Evolutionary conservation across 2,113 vertebrate genomes (phyloP).

Genomic region (Fukomys damarensis): DNA sequence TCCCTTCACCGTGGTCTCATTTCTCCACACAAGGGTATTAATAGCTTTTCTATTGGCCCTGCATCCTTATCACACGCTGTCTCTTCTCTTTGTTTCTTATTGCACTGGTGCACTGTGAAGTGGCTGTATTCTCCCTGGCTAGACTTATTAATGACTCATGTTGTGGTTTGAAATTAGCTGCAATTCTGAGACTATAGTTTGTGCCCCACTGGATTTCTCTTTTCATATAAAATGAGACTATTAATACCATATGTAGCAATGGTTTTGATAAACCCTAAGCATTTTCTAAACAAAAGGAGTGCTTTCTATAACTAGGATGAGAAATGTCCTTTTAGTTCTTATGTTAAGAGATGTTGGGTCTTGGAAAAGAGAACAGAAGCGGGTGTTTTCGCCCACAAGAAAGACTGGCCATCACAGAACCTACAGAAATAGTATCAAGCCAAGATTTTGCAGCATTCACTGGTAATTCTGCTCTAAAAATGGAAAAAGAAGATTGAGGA

Average conservation of each 20-base stretch:
- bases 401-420: neutral
- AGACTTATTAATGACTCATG: neutral
- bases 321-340: neutral
- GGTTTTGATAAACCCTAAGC: neutral
- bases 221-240: neutral
- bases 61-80: neutral
- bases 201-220: neutral
- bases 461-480: neutral
- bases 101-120: neutral
- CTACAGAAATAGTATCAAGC: neutral
- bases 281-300: neutral
- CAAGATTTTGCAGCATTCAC: neutral
- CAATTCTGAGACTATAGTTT: neutral
- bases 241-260: neutral
- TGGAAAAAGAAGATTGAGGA: neutral
- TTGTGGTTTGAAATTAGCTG: neutral
- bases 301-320: neutral
- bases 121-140: neutral
- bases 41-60: neutral
- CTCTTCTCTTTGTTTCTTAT: neutral
- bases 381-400: neutral
- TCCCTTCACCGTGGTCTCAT: neutral
- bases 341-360: neutral
- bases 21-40: neutral
- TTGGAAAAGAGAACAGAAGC: neutral